Conservation (phyloP, 1,140 invertebrate genomes). For the Babylonia areolata region DNA sequence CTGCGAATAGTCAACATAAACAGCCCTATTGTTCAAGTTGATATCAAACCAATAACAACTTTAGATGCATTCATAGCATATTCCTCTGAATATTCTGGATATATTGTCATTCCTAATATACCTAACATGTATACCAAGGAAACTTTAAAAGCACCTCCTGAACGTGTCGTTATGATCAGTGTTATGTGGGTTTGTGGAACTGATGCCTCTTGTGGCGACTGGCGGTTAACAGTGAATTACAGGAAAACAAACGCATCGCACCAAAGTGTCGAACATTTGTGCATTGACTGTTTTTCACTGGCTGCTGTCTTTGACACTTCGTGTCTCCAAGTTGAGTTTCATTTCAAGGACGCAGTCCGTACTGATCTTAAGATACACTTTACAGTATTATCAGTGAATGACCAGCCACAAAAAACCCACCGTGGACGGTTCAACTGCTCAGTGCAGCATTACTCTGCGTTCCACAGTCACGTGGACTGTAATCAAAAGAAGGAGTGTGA, state of each 20-base stretch:
- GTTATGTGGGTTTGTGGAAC: too few relatives aligned
- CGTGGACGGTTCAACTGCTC: slow-evolving; percentile 7
- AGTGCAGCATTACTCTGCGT: not conserved
- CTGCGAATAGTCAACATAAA: too few relatives aligned
- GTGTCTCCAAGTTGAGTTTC: not conserved
- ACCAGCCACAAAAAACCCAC: not conserved
- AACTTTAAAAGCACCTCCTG: too few relatives aligned
- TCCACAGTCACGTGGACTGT: not conserved
- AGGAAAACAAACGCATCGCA: not conserved
- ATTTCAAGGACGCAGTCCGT: not conserved
- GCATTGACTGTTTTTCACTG: not conserved
- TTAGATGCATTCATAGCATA: too few relatives aligned
- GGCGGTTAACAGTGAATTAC: not conserved
- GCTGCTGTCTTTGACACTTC: not conserved
- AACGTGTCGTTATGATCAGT: too few relatives aligned
- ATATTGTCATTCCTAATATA: too few relatives aligned
- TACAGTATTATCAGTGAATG: not conserved
- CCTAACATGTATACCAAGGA: too few relatives aligned
- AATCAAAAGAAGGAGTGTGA: slow-evolving; percentile 17
- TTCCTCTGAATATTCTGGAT: too few relatives aligned
- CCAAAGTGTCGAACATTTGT: not conserved
- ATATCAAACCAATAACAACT: too few relatives aligned
- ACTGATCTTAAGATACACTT: slow-evolving; percentile 7
- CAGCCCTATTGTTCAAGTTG: too few relatives aligned
- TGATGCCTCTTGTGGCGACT: not conserved